phyloP scores from a whole-genome alignment of 2,113 vertebrate species.

The Nipponia nippon region DNA sequence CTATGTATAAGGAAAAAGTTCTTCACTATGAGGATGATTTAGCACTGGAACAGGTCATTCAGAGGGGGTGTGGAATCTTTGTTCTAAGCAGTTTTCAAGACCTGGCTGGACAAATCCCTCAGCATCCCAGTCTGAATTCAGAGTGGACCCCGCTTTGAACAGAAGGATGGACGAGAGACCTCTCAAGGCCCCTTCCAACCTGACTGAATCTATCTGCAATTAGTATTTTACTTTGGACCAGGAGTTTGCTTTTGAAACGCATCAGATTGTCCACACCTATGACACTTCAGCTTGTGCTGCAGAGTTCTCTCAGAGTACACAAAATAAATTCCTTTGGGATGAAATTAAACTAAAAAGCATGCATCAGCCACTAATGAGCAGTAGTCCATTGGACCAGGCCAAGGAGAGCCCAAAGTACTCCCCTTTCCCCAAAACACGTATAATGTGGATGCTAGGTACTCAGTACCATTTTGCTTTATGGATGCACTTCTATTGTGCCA shows the following conservation, averaged over 20 bases:
- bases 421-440: not conserved
- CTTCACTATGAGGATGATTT: not conserved
- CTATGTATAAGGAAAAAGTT: not conserved
- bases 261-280: not conserved
- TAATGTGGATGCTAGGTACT: not conserved
- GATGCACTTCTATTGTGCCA: not conserved
- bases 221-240: not conserved
- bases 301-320: not conserved
- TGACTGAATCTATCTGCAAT: not conserved
- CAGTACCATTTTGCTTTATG: not conserved
- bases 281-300: not conserved
- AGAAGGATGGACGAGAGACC: not conserved
- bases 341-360: not conserved
- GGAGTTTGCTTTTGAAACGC: not conserved
- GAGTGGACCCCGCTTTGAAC: not conserved
- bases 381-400: not conserved
- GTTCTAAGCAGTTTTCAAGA: not conserved
- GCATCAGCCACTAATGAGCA: not conserved
- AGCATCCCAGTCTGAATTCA: not conserved
- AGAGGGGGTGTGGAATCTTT: not conserved
- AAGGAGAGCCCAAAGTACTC: not conserved
- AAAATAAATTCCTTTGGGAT: not conserved
- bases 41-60: not conserved
- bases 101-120: not conserved
- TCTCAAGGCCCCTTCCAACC: not conserved